Evolutionary conservation across 2,888 invertebrate species (phyloP).

Genomic region (Pyrrhosoma nymphula): DNA sequence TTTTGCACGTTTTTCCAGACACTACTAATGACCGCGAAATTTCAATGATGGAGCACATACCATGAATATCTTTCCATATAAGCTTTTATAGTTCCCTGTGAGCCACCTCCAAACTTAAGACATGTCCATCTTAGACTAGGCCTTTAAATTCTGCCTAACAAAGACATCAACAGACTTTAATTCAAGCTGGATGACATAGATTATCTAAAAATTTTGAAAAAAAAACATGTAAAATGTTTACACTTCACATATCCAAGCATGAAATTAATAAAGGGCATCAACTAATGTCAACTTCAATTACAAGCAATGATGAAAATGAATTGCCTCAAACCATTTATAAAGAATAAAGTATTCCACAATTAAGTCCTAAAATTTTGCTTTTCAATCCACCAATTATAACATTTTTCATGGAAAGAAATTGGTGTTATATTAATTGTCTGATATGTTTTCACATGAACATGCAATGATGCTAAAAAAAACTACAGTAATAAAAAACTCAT

Average conservation of each 20-base stretch:
- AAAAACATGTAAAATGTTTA: neutral
- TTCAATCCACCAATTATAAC: neutral
- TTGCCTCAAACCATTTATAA: neutral
- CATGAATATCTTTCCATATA: neutral
- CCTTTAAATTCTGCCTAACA: too few species aligned
- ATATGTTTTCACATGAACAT: neutral
- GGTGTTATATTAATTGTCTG: neutral
- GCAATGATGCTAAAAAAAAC: neutral
- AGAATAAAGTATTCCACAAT: neutral
- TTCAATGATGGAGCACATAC: neutral
- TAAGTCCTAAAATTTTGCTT: neutral
- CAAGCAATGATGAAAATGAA: neutral
- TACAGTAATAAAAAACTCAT: conserved; percentile 42
- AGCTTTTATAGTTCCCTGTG: neutral
- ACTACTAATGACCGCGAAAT: neutral
- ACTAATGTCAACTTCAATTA: neutral
- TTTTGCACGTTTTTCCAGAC: neutral
- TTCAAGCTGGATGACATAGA: neutral
- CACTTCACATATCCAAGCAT: neutral
- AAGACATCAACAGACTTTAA: neutral
- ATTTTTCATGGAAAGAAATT: neutral
- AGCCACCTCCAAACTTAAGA: neutral
- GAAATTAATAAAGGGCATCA: neutral
- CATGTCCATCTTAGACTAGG: neutral
- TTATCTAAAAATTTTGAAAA: too few species aligned